phyloP scores from a whole-genome alignment of 2,113 vertebrate genomes.

The Sisor rabdophorus region DNA sequence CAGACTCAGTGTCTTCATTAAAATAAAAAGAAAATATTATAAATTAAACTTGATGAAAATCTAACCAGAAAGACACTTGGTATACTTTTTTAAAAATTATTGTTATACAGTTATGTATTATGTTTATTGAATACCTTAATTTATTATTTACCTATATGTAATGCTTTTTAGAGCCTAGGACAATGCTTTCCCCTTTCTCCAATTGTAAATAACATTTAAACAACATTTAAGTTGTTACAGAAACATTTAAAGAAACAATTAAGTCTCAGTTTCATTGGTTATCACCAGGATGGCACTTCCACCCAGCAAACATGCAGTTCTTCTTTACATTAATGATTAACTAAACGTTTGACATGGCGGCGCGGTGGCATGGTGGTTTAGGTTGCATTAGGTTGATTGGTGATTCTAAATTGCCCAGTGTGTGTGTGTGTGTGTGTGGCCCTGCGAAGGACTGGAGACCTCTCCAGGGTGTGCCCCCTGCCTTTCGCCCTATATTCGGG shows the following conservation, averaged over 20 bases:
- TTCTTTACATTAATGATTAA: neutral
- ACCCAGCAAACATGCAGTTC: neutral
- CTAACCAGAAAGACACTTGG: neutral
- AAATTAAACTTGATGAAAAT: neutral
- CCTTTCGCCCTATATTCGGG: too few species aligned
- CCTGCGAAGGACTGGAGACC: too few species aligned
- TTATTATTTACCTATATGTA: neutral
- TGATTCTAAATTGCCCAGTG: too few species aligned
- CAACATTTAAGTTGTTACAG: too few species aligned
- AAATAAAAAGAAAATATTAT: neutral
- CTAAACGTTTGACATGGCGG: slow-evolving; percentile 10
- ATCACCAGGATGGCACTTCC: slow-evolving; percentile 12
- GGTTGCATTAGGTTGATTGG: too few species aligned
- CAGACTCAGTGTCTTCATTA: slow-evolving; percentile 8
- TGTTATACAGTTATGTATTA: neutral
- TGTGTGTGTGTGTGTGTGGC: too few species aligned
- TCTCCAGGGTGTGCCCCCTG: too few species aligned
- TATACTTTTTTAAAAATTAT: neutral
- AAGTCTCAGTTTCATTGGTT: slow-evolving; percentile 26
- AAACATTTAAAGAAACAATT: too few species aligned
- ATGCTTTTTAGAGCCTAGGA: slow-evolving; percentile 17
- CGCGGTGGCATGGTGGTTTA: too few species aligned
- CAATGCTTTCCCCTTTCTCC: neutral
- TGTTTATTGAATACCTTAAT: neutral
- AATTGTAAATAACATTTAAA: slow-evolving; percentile 25